These are phyloP conservation scores for Malacoraja senta DNA, from an alignment of 2,797 vertebrate genomes.

Conservation along the genomic window DNA sequence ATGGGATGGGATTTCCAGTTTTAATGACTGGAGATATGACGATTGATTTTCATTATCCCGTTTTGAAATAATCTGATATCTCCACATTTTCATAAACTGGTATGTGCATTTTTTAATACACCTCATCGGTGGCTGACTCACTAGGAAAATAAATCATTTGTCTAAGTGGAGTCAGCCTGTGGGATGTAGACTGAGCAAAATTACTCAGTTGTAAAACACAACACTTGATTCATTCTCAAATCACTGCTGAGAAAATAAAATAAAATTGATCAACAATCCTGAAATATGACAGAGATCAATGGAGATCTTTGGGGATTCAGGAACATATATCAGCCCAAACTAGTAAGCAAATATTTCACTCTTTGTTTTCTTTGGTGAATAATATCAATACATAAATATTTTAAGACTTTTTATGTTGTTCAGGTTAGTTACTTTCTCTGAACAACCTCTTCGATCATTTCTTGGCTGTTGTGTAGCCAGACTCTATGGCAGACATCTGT, in stretches of 20 bases:
- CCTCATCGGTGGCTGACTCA: not conserved
- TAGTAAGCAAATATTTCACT: not conserved
- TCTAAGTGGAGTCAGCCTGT: not conserved
- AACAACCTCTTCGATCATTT: too few species aligned
- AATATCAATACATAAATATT: conserved; percentile 1
- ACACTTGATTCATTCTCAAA: conserved; percentile 15
- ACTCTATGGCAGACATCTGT: not conserved
- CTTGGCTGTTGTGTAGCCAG: not conserved
- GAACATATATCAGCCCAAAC: not conserved
- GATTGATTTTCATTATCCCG: not conserved
- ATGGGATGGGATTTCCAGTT: not conserved
- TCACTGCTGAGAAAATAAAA: conserved; percentile 2
- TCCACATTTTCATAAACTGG: not conserved
- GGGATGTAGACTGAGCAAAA: conserved; percentile 6
- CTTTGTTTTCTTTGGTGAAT: not conserved
- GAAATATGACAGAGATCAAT: conserved; percentile 6
- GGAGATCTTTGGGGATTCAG: conserved; percentile 1
- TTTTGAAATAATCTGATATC: not conserved
- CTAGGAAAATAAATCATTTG: not conserved
- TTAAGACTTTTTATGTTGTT: not conserved
- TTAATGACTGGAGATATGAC: not conserved
- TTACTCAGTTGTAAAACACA: not conserved
- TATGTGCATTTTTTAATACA: not conserved
- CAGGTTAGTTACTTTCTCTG: not conserved
- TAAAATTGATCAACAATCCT: conserved; percentile 5